Conservation (phyloP, 1,140 invertebrate species). For the Drosophila repletoides region DNA sequence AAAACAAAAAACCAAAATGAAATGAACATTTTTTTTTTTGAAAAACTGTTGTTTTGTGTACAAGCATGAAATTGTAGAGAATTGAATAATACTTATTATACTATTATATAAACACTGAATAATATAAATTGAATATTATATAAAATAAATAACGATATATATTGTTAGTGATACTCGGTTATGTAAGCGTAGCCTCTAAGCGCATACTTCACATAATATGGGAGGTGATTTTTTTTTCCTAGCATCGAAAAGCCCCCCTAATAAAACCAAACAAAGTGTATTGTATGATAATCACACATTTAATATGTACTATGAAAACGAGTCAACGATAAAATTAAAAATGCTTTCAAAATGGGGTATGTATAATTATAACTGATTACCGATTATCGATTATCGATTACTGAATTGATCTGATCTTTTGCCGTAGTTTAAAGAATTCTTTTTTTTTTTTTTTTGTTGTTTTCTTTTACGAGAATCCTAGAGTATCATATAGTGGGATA, state of each 20-base stretch:
- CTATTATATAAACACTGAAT: not conserved
- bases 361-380: constrained; percentile 43
- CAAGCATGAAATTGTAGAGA: constrained; percentile 60
- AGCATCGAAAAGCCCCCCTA: not conserved
- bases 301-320: constrained; percentile 18
- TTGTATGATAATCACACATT: constrained; percentile 27
- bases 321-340: constrained; percentile 51
- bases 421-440: constrained; percentile 18
- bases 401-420: constrained; percentile 22
- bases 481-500: constrained; percentile 68
- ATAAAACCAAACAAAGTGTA: constrained; percentile 4
- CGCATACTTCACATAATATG: constrained; percentile 38
- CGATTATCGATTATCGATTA: constrained; percentile 31
- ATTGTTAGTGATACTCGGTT: constrained; percentile 75
- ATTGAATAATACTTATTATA: constrained; percentile 32
- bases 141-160: constrained; percentile 56
- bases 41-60: constrained; percentile 64
- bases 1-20: not conserved
- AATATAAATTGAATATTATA: constrained; percentile 13
- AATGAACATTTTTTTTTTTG: constrained; percentile 31
- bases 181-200: constrained; percentile 66
- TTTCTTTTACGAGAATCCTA: constrained; percentile 53
- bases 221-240: constrained; percentile 30
- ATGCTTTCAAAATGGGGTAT: constrained; percentile 42
- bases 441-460: constrained; percentile 30